Percentiles rank a stretch among this genome's conserved stretches.
Conservation (phyloP, 2,113 vertebrate species). For the Nansenia antarctica region DNA sequence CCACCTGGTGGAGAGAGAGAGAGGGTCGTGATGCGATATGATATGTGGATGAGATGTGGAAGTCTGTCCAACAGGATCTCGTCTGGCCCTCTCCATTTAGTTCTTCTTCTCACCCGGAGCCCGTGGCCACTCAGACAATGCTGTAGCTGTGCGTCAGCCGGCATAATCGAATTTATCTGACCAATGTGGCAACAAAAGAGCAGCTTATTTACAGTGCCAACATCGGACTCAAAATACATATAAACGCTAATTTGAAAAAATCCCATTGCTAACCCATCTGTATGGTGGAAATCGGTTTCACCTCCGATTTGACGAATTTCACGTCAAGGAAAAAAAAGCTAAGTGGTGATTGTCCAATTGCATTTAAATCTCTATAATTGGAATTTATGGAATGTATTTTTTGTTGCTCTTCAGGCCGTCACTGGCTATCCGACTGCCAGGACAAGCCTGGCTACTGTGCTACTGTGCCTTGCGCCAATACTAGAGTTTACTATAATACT, state of each 20-base stretch:
- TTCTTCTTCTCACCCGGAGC: slow-evolving; percentile 58
- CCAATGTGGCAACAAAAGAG: slow-evolving; percentile 51
- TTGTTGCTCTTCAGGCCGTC: slow-evolving; percentile 33
- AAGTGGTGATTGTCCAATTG: slow-evolving; percentile 56
- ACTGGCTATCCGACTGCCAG: slow-evolving; percentile 24
- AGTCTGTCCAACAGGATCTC: slow-evolving; percentile 65
- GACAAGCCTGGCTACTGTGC: slow-evolving; percentile 50
- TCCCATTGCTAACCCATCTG: slow-evolving; percentile 55
- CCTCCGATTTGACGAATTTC: slow-evolving; percentile 52
- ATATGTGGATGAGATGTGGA: slow-evolving; percentile 64
- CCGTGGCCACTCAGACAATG: slow-evolving; percentile 66
- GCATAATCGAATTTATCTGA: slow-evolving; percentile 53
- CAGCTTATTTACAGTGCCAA: slow-evolving; percentile 58
- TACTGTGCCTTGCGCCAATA: slow-evolving; percentile 30
- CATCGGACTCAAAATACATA: slow-evolving; percentile 52
- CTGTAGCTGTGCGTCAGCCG: slow-evolving; percentile 63
- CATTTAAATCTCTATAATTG: slow-evolving; percentile 41
- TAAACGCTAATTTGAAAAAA: slow-evolving; percentile 65
- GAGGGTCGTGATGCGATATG: neutral
- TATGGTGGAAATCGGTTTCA: slow-evolving; percentile 54
- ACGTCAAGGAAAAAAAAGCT: slow-evolving; percentile 31
- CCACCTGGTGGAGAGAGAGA: slow-evolving; percentile 69
- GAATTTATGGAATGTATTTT: slow-evolving; percentile 30
- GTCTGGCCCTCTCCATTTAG: slow-evolving; percentile 57
- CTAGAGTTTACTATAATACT: slow-evolving; percentile 14